Conservation (phyloP, 2,888 invertebrate genomes). For the Seladonia tumulorum region DNA sequence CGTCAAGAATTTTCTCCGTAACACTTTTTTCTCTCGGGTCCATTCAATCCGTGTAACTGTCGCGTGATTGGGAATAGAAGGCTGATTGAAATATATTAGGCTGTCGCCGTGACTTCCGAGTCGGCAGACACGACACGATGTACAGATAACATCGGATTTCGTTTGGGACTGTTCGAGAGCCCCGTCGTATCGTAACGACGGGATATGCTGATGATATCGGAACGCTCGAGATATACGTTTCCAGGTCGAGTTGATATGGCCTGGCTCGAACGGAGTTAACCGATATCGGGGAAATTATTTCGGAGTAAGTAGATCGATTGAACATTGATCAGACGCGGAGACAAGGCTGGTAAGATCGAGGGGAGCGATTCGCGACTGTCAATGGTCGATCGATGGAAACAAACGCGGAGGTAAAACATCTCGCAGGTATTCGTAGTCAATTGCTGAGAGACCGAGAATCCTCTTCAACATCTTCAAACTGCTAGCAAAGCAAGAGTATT, state of each 20-base stretch:
- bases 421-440: background rate
- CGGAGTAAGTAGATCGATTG: conserved; percentile 7
- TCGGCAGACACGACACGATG: conserved; percentile 4
- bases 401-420: background rate
- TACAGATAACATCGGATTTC: background rate
- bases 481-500: too few relatives aligned
- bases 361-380: background rate
- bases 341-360: background rate
- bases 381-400: background rate
- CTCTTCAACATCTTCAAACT: background rate
- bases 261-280: background rate
- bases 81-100: conserved; percentile 16
- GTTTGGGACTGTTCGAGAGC: background rate
- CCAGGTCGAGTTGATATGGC: background rate
- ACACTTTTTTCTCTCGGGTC: background rate
- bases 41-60: conserved; percentile 3
- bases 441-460: background rate
- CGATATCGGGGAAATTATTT: background rate
- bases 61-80: background rate
- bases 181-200: background rate
- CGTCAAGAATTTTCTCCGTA: background rate
- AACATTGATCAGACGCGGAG: background rate
- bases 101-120: conserved; percentile 9
- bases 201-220: conserved; percentile 1
- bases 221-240: background rate